These are phyloP conservation scores for Epizoanthus illoricatus DNA, from an alignment of 92 coral and sea anemone genomes.

Conservation along the genomic window DNA sequence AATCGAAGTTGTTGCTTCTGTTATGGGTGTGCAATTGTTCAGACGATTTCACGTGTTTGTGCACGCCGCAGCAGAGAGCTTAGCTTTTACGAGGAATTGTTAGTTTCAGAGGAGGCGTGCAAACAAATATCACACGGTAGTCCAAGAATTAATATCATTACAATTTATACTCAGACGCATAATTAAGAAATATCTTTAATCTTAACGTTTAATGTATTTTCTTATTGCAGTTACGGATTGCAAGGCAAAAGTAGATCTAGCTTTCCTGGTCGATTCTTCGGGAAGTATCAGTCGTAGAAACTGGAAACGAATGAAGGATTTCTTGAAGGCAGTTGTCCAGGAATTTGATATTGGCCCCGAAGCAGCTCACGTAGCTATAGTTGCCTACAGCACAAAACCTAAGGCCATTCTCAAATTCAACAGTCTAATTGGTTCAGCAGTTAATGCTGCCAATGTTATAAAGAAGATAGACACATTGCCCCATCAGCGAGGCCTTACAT, in stretches of 20 bases:
- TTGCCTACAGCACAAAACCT: constrained; percentile 19
- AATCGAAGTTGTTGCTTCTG: too few species aligned
- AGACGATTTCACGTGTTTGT: too few species aligned
- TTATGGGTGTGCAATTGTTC: too few species aligned
- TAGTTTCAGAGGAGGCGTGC: too few species aligned
- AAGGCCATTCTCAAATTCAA: constrained; percentile 18
- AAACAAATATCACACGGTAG: too few species aligned
- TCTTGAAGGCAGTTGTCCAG: constrained; percentile 27
- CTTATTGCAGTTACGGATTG: constrained; percentile 20
- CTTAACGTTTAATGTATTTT: not conserved
- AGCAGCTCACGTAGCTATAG: constrained; percentile 31
- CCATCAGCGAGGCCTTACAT: constrained; percentile 33
- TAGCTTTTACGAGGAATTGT: too few species aligned
- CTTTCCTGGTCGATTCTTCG: constrained; percentile 35
- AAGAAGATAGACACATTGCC: constrained; percentile 7
- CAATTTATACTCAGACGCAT: too few species aligned
- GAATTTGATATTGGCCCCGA: constrained; percentile 34
- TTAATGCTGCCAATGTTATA: not conserved
- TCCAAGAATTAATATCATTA: too few species aligned
- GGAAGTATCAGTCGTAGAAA: constrained; percentile 43
- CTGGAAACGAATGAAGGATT: constrained; percentile 34
- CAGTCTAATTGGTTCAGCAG: constrained; percentile 12
- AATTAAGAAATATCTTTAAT: not conserved
- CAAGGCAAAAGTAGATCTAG: constrained; percentile 32
- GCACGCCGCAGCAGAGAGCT: too few species aligned